Evolutionary conservation across 2,888 invertebrate genomes (phyloP), one percentile per base, ranked within the genome.

Genomic region (Eustalomyia histrio): DNA sequence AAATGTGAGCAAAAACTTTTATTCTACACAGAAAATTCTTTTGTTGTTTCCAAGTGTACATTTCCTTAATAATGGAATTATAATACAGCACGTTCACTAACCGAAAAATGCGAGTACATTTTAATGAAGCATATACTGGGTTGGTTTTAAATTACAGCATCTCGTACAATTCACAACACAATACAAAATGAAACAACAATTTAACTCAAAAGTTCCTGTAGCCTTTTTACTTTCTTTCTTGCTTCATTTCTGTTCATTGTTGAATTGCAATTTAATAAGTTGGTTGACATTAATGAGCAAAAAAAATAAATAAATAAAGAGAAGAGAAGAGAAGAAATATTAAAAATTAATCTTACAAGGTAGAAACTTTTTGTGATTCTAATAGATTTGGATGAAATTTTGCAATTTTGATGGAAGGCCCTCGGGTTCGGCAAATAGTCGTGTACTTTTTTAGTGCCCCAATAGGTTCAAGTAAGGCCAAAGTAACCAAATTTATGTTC

Each of bases 11-110:
- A n/a, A n/a, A n/a, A n/a, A n/a, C n/a, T n/a, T n/a, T n/a, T n/a
- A n/a, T n/a, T n/a, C n/a, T n/a, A n/a, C n/a, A n/a, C n/a, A n/a
- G n/a, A 21, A 21, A 21, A 21, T 21, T 21, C n/a, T n/a, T 21
- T 21, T 21, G 4, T 21, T 21, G 21, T 21, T 21, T n/a, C n/a
- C n/a, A 21, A 21, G 21, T 21, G 4, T 21, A 21, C 21, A 21
- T 21, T 2, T 21, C 4, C 21, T 21, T 58, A 58, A 55, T 55
- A 60, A 68, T 21, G 18, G 18, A 18, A 69, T 33, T 58, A 58
- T n/a, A 58, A 50, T 50, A 17, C 58, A 69, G 58, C 69, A 50
- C 33, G 69, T 18, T 58, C 0, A 24, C 17, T 33, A 33, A 50
- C 12, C 14, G 24, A 39, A 3, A 55, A n/a, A 67, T 35, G 29